phyloP scores from a whole-genome alignment of 2,888 invertebrate genomes.

The Diplazon laetatorius region DNA sequence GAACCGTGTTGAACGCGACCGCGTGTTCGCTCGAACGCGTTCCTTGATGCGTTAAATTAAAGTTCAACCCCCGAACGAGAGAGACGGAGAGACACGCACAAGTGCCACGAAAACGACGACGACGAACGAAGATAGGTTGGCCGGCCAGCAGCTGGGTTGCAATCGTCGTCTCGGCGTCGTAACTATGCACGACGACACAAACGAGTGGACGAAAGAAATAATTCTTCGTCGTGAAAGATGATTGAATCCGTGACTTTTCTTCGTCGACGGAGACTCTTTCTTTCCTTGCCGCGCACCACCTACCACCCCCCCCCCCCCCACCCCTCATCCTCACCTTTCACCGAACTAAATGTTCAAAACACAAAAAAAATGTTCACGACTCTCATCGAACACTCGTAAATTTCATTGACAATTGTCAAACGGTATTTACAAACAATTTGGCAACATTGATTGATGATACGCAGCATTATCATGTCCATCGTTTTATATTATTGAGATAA shows the following conservation, averaged over 20 bases:
- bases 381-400: no score
- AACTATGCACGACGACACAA: slow-evolving; percentile 27
- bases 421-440: no score
- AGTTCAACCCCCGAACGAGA: slow-evolving; percentile 76
- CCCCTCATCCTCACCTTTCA: background rate
- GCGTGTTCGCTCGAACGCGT: slow-evolving; percentile 63
- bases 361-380: no score
- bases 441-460: no score
- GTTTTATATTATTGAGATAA: no score
- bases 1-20: slow-evolving; percentile 60
- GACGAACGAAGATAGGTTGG: no score
- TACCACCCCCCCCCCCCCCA: background rate
- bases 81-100: slow-evolving; percentile 57
- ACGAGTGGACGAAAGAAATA: slow-evolving; percentile 49
- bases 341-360: no score
- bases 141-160: slow-evolving; percentile 41
- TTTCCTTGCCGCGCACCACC: no score
- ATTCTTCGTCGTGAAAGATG: slow-evolving; percentile 43
- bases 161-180: slow-evolving; percentile 11
- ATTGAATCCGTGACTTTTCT: slow-evolving; percentile 69
- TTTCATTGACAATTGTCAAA: no score
- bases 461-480: no score
- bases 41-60: slow-evolving; percentile 81
- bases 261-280: slow-evolving; percentile 55
- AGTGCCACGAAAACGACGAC: slow-evolving; percentile 49